Evolutionary conservation across 2,113 vertebrate genomes (phyloP).

Genomic region (Morone saxatilis): DNA sequence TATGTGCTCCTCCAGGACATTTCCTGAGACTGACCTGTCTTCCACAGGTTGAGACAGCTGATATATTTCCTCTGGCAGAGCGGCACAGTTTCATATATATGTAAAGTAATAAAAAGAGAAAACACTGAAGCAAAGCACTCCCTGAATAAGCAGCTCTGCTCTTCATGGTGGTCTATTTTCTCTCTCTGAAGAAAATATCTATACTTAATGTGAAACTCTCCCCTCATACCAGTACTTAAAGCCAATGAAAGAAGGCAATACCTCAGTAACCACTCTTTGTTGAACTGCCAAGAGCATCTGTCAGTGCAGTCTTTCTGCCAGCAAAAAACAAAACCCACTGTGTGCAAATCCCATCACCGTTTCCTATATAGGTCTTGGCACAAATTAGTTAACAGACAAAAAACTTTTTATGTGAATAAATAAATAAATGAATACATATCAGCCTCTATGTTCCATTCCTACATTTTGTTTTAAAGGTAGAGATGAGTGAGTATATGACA

Average conservation of each 20-base stretch:
- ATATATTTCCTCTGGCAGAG: constrained; percentile 10
- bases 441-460: neutral
- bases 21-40: constrained; percentile 8
- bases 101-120: constrained; percentile 2
- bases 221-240: neutral
- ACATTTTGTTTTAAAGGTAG: neutral
- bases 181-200: neutral
- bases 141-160: neutral
- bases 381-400: neutral
- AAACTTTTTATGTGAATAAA: neutral
- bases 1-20: neutral
- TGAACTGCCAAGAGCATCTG: constrained; percentile 23
- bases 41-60: constrained; percentile 34
- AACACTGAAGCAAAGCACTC: neutral
- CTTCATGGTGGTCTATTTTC: neutral
- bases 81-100: neutral
- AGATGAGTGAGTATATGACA: neutral
- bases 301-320: constrained; percentile 9
- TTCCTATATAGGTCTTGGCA: neutral
- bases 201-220: neutral
- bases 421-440: neutral
- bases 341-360: constrained; percentile 6
- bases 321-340: constrained; percentile 3
- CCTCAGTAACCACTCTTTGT: neutral
- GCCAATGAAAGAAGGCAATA: neutral